A percentile compares a stretch with the other conserved stretches of the same genome.
These are phyloP conservation scores for Hycleus cichorii DNA, from an alignment of 1,140 invertebrate species.

Conservation along the genomic window DNA sequence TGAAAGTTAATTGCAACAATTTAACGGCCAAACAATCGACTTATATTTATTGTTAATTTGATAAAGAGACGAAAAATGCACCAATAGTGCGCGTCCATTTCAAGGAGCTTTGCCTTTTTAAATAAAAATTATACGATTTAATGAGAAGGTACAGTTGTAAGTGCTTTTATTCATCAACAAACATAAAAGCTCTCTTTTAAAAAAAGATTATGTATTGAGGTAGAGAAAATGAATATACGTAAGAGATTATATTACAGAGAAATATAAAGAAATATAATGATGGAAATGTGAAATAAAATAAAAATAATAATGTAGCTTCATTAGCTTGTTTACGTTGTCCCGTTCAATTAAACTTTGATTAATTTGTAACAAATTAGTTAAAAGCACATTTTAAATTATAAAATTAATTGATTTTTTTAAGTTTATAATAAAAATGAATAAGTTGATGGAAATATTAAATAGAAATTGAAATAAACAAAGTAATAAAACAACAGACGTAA, in stretches of 20 bases:
- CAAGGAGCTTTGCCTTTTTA: constrained; percentile 9
- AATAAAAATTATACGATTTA: constrained; percentile 16
- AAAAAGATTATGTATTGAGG: constrained; percentile 14
- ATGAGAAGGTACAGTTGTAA: constrained; percentile 9
- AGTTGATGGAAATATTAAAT: background rate
- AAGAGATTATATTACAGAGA: constrained; percentile 5
- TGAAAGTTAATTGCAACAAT: too few relatives aligned
- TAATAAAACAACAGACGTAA: background rate
- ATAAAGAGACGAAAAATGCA: too few relatives aligned
- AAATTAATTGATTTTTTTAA: too few relatives aligned
- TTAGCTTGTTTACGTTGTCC: constrained; percentile 7
- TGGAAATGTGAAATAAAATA: background rate
- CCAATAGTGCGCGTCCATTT: background rate
- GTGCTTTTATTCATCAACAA: constrained; percentile 9
- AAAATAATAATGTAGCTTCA: background rate
- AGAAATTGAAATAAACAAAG: constrained; percentile 1
- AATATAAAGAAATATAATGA: background rate
- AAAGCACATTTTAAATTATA: too few relatives aligned
- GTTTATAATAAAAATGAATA: too few relatives aligned
- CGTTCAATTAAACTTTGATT: background rate
- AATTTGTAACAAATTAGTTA: too few relatives aligned
- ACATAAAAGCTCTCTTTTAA: constrained; percentile 9
- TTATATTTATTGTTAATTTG: too few relatives aligned
- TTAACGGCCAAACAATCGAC: too few relatives aligned
- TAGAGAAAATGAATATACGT: constrained; percentile 6